Conservation (phyloP, 2,113 vertebrate genomes). For the Arizona elegans region DNA sequence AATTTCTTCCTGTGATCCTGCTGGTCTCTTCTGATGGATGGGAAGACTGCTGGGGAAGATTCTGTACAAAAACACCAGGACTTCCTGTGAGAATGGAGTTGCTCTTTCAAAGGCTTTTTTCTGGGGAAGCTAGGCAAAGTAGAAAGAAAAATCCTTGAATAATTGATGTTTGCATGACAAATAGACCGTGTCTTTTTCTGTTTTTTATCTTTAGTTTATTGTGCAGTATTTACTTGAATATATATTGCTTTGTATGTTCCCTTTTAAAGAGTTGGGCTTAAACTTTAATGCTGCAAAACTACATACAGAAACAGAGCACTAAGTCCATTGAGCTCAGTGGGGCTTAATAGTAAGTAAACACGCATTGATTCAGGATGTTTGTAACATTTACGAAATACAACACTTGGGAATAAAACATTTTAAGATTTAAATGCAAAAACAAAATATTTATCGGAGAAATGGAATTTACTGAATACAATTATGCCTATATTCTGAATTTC, state of each 20-base stretch:
- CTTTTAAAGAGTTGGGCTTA: not conserved
- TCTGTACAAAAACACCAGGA: constrained; percentile 62
- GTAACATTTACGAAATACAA: not conserved
- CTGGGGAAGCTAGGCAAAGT: no score
- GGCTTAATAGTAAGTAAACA: not conserved
- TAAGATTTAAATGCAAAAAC: not conserved
- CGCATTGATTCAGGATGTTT: not conserved
- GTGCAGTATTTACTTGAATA: not conserved
- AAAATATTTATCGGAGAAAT: not conserved
- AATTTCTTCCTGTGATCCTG: constrained; percentile 53
- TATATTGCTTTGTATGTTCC: not conserved
- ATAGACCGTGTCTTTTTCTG: not conserved
- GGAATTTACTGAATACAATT: not conserved
- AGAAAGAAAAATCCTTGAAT: not conserved
- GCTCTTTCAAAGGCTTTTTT: constrained; percentile 38
- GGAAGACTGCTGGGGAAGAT: constrained; percentile 53
- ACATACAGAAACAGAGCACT: not conserved
- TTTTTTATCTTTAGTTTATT: not conserved
- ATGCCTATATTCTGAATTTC: not conserved
- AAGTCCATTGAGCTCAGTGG: not conserved
- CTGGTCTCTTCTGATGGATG: constrained; percentile 55
- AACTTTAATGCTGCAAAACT: not conserved
- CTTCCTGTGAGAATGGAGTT: constrained; percentile 52
- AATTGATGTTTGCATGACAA: not conserved
- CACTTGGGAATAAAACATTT: not conserved